phyloP scores from a whole-genome alignment of 2,797 vertebrate species.

The Hypotaenidia philippensis region DNA sequence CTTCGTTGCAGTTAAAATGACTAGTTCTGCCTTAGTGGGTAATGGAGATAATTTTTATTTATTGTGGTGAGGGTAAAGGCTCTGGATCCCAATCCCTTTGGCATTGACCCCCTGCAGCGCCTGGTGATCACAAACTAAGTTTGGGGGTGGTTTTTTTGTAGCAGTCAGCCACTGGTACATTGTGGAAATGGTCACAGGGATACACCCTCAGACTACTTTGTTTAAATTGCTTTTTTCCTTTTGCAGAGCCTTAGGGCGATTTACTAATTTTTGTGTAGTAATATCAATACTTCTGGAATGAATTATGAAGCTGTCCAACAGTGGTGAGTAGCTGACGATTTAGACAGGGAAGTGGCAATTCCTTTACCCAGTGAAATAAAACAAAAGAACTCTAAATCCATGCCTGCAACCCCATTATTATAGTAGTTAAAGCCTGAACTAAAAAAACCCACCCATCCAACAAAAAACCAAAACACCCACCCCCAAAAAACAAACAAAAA shows the following conservation, averaged over 20 bases:
- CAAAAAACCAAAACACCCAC: background rate
- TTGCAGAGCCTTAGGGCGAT: background rate
- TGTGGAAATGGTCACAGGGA: background rate
- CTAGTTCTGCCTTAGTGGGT: background rate
- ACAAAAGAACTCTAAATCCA: background rate
- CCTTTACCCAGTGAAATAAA: background rate
- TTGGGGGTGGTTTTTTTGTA: background rate
- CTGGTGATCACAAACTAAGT: background rate
- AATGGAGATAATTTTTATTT: background rate
- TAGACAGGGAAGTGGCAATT: background rate
- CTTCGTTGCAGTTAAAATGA: background rate
- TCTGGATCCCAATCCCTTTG: background rate
- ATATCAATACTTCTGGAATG: background rate
- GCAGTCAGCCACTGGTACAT: background rate
- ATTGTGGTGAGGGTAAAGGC: background rate
- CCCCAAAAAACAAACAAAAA: background rate
- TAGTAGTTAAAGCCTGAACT: background rate
- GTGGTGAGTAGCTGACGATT: background rate
- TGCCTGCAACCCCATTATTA: background rate
- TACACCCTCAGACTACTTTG: background rate
- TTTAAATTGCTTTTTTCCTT: background rate
- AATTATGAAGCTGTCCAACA: background rate
- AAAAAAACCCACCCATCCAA: background rate
- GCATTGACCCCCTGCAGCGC: background rate
- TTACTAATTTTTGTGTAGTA: background rate